These are phyloP conservation scores for Scomberomorus guttatus DNA, from an alignment of 2,797 vertebrate species.

Conservation along the genomic window DNA sequence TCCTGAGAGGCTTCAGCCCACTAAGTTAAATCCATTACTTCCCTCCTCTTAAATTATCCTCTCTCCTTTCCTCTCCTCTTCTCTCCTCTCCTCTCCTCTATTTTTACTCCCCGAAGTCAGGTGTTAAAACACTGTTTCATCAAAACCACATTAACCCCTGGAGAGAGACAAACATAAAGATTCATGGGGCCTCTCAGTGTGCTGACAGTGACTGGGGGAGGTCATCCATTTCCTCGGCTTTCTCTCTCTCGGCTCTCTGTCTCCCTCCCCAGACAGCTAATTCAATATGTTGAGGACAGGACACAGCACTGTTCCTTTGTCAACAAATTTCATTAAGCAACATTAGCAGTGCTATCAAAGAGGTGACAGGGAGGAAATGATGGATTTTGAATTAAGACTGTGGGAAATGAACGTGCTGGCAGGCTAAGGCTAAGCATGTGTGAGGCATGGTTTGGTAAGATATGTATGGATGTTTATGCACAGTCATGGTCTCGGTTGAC, in stretches of 20 bases:
- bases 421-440: conserved; percentile 38
- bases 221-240: conserved; percentile 67
- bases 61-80: conserved; percentile 38
- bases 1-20: conserved; percentile 71
- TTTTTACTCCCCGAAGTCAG: conserved; percentile 61
- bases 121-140: conserved; percentile 79
- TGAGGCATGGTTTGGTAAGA: conserved; percentile 12
- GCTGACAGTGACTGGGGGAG: conserved; percentile 70
- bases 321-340: conserved; percentile 78
- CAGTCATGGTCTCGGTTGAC: conserved; percentile 59
- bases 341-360: conserved; percentile 70
- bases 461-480: conserved; percentile 59
- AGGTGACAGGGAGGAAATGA: conserved; percentile 64
- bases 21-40: conserved; percentile 78
- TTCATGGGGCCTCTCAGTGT: conserved; percentile 69
- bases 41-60: conserved; percentile 67
- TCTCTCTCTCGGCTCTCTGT: conserved; percentile 29
- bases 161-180: conserved; percentile 77
- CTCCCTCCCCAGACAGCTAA: conserved; percentile 59
- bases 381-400: conserved; percentile 64
- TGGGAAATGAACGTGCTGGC: conserved; percentile 55
- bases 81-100: conserved; percentile 20
- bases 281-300: conserved; percentile 68
- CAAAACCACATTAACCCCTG: conserved; percentile 79
- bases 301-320: conserved; percentile 64